Conservation (phyloP, 2,888 invertebrate genomes). For the Allophyes oxyacanthae region DNA sequence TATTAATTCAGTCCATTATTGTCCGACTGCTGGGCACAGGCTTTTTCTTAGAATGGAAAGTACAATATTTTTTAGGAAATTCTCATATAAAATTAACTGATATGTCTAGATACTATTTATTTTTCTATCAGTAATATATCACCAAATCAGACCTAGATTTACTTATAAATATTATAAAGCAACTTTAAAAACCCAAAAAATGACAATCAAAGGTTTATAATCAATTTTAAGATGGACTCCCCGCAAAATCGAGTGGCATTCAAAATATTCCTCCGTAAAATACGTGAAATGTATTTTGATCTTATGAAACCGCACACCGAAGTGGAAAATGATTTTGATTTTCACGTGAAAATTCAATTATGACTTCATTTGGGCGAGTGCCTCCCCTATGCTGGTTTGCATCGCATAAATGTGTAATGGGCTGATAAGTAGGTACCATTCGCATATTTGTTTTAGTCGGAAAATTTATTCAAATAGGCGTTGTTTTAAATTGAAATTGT, state of each 20-base stretch:
- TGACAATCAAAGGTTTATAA: too few species aligned
- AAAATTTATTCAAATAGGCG: conserved; percentile 27
- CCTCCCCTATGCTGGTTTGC: conserved; percentile 43
- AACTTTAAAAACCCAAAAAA: not conserved
- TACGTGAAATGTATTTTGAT: conserved; percentile 9
- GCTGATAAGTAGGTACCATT: conserved; percentile 41
- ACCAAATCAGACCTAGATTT: too few species aligned
- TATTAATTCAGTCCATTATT: too few species aligned
- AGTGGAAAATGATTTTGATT: conserved; percentile 46
- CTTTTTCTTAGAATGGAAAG: too few species aligned
- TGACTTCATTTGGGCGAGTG: conserved; percentile 54
- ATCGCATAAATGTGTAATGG: conserved; percentile 45
- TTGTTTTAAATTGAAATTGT: conserved; percentile 7
- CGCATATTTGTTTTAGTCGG: conserved; percentile 34
- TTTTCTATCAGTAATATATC: too few species aligned
- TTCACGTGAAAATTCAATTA: conserved; percentile 54
- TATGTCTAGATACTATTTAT: too few species aligned
- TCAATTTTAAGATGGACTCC: too few species aligned
- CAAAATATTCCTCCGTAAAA: conserved; percentile 1
- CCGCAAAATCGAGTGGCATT: not conserved
- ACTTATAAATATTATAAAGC: not conserved
- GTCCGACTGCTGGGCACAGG: too few species aligned
- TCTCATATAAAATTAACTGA: too few species aligned
- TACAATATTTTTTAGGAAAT: too few species aligned
- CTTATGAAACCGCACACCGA: conserved; percentile 8